Conservation (phyloP, 2,797 vertebrate genomes). For the Argya squamiceps region DNA sequence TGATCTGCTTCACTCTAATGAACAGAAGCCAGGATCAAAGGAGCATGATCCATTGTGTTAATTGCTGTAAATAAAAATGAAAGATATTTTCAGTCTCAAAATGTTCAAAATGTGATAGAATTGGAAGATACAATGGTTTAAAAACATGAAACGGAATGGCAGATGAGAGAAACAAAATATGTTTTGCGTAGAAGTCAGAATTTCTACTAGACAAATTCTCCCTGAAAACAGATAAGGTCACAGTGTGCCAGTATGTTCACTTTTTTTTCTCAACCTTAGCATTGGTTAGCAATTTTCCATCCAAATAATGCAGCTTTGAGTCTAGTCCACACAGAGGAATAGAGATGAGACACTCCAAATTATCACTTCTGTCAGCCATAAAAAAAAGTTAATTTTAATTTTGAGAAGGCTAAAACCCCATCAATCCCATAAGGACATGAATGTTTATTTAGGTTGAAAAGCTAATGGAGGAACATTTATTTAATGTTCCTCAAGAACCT, state of each 20-base stretch:
- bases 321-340: neutral
- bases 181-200: neutral
- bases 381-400: neutral
- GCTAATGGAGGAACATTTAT: neutral
- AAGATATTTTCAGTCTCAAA: neutral
- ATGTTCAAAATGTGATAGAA: neutral
- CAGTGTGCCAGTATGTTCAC: accelerated
- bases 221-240: neutral
- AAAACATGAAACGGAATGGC: neutral
- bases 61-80: neutral
- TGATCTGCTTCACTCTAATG: neutral
- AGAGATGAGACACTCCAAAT: neutral
- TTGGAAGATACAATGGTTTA: neutral
- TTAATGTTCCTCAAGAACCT: neutral
- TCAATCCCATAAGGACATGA: neutral
- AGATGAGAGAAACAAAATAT: neutral
- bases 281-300: neutral
- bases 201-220: neutral
- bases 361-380: neutral
- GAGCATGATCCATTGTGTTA: neutral
- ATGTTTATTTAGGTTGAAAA: neutral
- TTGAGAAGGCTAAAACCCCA: neutral
- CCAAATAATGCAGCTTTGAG: neutral
- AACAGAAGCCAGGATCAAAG: neutral
- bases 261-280: neutral